phyloP scores from a whole-genome alignment of 2,888 invertebrate species.

The Liopterus haemorrhoidalis region DNA sequence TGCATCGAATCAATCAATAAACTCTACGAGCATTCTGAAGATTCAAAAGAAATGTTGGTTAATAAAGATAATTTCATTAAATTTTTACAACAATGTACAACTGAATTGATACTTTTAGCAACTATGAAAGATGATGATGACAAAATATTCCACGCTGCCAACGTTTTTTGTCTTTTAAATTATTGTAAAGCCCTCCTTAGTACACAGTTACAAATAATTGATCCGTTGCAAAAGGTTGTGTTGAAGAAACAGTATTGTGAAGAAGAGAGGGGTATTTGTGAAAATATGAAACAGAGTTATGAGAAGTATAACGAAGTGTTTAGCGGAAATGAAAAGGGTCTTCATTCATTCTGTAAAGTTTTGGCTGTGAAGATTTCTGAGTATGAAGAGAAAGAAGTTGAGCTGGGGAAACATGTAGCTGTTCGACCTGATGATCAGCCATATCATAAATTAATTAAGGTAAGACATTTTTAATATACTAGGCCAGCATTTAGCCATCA shows the following conservation, averaged over 20 bases:
- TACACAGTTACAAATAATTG: conserved; percentile 64
- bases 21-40: conserved; percentile 21
- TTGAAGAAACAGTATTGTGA: conserved; percentile 64
- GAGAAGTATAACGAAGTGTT: conserved; percentile 49
- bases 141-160: conserved; percentile 33
- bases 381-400: conserved; percentile 38
- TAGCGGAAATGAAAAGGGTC: conserved; percentile 40
- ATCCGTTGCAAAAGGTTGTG: conserved; percentile 74
- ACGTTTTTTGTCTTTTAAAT: conserved; percentile 47
- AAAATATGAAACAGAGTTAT: conserved; percentile 52
- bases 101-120: conserved; percentile 21
- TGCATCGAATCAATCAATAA: conserved; percentile 25
- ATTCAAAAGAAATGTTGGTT: conserved; percentile 20
- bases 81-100: conserved; percentile 26
- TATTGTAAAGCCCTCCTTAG: conserved; percentile 53
- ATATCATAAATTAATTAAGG: conserved; percentile 52
- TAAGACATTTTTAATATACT: no score
- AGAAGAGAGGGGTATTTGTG: conserved; percentile 61
- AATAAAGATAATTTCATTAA: conserved; percentile 27
- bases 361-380: conserved; percentile 45
- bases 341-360: conserved; percentile 49
- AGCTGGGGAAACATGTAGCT: conserved; percentile 52
- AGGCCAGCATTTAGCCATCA: conserved; percentile 5
- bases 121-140: conserved; percentile 12
- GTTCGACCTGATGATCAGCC: conserved; percentile 51